Percentiles rank a stretch among this genome's conserved stretches.
Evolutionary conservation across 1,140 invertebrate species (phyloP).

Genomic region (Archivesica marissinica): DNA sequence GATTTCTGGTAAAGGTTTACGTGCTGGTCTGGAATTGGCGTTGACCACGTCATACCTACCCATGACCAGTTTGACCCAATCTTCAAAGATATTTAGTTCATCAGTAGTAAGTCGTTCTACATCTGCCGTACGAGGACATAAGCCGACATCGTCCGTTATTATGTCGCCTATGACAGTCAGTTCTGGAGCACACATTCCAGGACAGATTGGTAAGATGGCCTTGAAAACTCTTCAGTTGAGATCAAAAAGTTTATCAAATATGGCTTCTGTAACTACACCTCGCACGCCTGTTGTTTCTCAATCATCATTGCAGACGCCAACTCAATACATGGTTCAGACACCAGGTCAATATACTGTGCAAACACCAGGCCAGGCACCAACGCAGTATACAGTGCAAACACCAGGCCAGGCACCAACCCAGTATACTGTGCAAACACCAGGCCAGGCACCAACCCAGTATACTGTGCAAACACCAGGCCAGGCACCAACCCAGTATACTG

Average conservation of each 20-base stretch:
- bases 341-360: not conserved
- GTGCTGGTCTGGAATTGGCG: constrained; percentile 6
- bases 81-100: not conserved
- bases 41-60: constrained; percentile 28
- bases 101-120: not conserved
- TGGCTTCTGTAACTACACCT: not conserved
- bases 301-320: not conserved
- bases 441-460: constrained; percentile 5
- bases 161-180: constrained; percentile 8
- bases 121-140: not conserved
- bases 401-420: not conserved
- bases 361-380: not conserved
- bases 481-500: not conserved
- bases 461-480: not conserved
- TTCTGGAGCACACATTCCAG: not conserved
- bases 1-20: constrained; percentile 6
- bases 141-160: constrained; percentile 14
- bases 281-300: constrained; percentile 29
- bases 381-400: not conserved
- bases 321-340: not conserved
- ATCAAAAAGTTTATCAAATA: constrained; percentile 41
- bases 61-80: not conserved
- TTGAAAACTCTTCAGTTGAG: constrained; percentile 57
- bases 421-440: not conserved
- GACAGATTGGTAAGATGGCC: constrained; percentile 41